A percentile compares a stretch with the other conserved stretches of the same genome.
Conservation (phyloP, 2,888 invertebrate species). For the Perdita meconis region DNA sequence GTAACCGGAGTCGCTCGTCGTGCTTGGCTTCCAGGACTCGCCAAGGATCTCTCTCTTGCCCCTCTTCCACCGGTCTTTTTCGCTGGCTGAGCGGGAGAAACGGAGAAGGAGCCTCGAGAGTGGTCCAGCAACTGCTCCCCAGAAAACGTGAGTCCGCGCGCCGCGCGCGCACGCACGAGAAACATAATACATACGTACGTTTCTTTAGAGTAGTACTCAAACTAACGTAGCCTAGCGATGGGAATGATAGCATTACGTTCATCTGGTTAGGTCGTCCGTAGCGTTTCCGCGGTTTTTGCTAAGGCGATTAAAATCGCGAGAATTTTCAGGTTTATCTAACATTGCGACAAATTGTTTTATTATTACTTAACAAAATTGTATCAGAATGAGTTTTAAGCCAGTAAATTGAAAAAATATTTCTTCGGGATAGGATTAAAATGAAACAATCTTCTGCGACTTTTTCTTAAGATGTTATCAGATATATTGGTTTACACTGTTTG, state of each 20-base stretch:
- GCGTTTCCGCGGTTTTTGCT: no score
- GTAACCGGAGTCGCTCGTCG: slow-evolving; percentile 66
- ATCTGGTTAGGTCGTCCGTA: not conserved
- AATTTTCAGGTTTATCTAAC: no score
- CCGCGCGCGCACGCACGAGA: slow-evolving; percentile 32
- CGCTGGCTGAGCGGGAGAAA: slow-evolving; percentile 22
- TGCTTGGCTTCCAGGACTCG: slow-evolving; percentile 65
- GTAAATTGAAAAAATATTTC: no score
- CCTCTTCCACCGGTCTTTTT: slow-evolving; percentile 25
- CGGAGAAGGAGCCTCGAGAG: slow-evolving; percentile 56
- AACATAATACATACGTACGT: slow-evolving; percentile 18
- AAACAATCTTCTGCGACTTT: no score
- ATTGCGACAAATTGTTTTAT: no score
- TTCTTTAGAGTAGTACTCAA: slow-evolving; percentile 39
- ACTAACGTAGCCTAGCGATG: slow-evolving; percentile 45
- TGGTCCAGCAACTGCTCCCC: slow-evolving; percentile 71
- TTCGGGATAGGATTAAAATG: no score
- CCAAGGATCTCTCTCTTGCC: slow-evolving; percentile 63
- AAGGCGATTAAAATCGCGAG: no score
- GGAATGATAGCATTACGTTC: not conserved
- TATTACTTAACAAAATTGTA: no score
- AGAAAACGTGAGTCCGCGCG: slow-evolving; percentile 49
- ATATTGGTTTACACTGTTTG: no score
- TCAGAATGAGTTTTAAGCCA: no score
- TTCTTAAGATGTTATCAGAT: no score